Evolutionary conservation across 2,797 vertebrate genomes (phyloP), one percentile per base, ranked within the genome.

Genomic region (Sebastes kiyomatsui): DNA sequence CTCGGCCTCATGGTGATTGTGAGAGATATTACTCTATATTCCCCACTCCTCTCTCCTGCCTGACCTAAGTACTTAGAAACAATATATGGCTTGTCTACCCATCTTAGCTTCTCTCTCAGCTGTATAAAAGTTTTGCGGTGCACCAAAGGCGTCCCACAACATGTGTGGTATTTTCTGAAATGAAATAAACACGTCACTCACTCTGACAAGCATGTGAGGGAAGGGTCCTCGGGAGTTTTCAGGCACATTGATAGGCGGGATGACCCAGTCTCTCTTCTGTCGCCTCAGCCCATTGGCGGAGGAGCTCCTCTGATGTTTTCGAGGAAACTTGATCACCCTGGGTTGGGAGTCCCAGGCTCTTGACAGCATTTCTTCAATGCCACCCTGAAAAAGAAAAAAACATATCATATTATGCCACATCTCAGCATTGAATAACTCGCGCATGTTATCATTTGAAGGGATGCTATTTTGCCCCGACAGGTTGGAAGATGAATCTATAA

Each of bases 251-350:
- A 99, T 98, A 20, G 99, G 98, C 0, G 99, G 99, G 92, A 99
- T 99, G 95, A 99, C 99, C 99, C 99, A 99, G 94, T 99, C 99
- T 75, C 99, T 94, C 85, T 99, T 99, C 89, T 98, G 98, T 32
- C 99, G 94, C 76, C 97, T 94, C 91, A 99, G 96, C 55, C 97
- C 97, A 67, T 93, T 96, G 82, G 86, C 76, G 0, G 92, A 93
- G 20, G 95, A 91, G 18, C 91, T 94, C 86, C 91, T 96, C 55
- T 87, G 97, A 93, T 96, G 98, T 91, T 95, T 95, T 93, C 97
- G 97, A 0, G 96, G 95, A 83, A 97, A 96, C 87, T 94, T 94
- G n/a, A 95, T 97, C 82, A 97, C 95, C 13, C 93, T 95, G 1
- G 96, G 96, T 35, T 95, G 95, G 76, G 91, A 96, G 2, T 90